Evolutionary conservation across 2,797 vertebrate species (phyloP), one percentile per base, ranked within the genome.

Genomic region (Coreius guichenoti): DNA sequence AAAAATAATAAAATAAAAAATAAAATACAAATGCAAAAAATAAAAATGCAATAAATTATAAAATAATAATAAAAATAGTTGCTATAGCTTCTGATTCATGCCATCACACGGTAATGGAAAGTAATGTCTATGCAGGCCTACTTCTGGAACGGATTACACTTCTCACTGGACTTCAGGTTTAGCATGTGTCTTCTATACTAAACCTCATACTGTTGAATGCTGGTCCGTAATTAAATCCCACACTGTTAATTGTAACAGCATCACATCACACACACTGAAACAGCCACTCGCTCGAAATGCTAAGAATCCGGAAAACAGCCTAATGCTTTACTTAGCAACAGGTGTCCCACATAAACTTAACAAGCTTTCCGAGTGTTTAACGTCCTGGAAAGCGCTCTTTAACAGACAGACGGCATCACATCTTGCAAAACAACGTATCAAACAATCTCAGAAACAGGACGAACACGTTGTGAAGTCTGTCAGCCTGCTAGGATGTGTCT

Each of bases 311-410:
- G 31, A 54, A 81, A 81, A 56, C 80, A 81, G 67, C 21, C 61
- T 54, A 81, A 81, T 58, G 54, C 69, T 74, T 63, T 82, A 74
- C 69, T 33, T 33, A 33, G 54, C 43, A 82, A 29, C 80, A 82
- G 81, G 70, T 74, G 81, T 82, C 81, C 43, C 1, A 29, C 26
- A 63, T 49, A 63, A 74, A 49, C 70, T 49, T 82, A 82, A 74
- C 16, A 3, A 82, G 54, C 68, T 43, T 58, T 54, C 51, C 26
- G 51, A 73, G 68, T 8, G 43, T 61, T 73, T 82, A 82, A 82
- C 68, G 29, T 73, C n/a, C 36, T 45, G 80, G 51, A 72, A 82
- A 72, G 39, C 13, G 19, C 1, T 4, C 51, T 70, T 82, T 82
- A 23, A 73, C 23, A 63, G 51, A 82, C 16, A 69, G 47, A 58